Evolutionary conservation across 2,113 vertebrate species (phyloP), one percentile per base, ranked within the genome.

Genomic region (Xiphophorus hellerii): DNA sequence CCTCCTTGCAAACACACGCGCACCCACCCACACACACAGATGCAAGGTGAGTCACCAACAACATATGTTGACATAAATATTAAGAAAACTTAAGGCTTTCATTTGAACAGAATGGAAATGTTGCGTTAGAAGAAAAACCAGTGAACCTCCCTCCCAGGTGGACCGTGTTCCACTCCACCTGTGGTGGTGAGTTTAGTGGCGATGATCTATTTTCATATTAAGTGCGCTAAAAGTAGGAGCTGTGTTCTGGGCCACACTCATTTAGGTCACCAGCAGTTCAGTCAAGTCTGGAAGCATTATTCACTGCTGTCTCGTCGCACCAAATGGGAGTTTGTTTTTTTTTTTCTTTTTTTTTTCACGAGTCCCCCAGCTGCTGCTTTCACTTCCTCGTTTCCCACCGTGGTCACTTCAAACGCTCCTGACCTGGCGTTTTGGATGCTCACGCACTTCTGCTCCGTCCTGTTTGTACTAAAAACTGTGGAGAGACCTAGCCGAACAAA

Each of bases 381-480:
- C 85, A 87, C 73, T 85, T 91, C 83, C 85, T 29, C 28, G 3
- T 80, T 86, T 88, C 17, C 81, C 71, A 62, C 42, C 14, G 1
- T 71, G 74, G 66, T 81, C 82, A 82, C 81, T 78, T 87, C 80
- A 84, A 83, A 88, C 80, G 72, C 72, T 87, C 64, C 75, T 82
- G 86, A 89, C 65, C 88, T 31, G 78, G 42, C 65, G n/a, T 74
- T 89, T 78, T 73, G 84, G 80, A 83, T 27, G 27, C 69, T 76
- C 20, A 25, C 42, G 80, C 39, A 42, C 28, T 77, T 81, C 62
- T 58, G 25, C 72, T 15, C 9, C 67, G 71, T 60, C 69, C 74
- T 89, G 86, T 88, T 91, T 90, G 82, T 75, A 89, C 71, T 90
- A 62, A 84, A 90, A 89, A 87, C 89, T 86, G 71, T 66, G 29